Conservation (phyloP, 2,888 invertebrate genomes). For the Mycalesis mineus region DNA sequence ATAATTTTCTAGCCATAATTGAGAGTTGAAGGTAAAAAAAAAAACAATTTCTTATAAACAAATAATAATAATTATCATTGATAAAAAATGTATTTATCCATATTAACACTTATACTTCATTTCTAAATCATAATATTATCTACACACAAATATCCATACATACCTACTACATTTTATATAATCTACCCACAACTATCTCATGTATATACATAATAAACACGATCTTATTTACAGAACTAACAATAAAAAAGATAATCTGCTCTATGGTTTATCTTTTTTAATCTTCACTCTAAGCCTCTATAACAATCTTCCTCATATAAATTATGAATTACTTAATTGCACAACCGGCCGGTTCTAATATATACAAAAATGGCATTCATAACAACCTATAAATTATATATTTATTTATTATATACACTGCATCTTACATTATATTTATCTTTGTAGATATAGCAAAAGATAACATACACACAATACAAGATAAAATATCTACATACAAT, state of each 20-base stretch:
- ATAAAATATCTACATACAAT: too few relatives aligned
- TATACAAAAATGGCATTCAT: constrained; percentile 26
- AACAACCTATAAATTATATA: background rate
- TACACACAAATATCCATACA: background rate
- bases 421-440: background rate
- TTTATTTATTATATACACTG: constrained; percentile 3
- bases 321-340: constrained; percentile 47
- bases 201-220: too few relatives aligned
- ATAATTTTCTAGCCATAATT: too few relatives aligned
- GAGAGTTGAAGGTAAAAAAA: too few relatives aligned
- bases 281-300: background rate
- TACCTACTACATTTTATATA: background rate
- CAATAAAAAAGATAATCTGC: too few relatives aligned
- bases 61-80: too few relatives aligned
- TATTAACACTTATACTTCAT: too few relatives aligned
- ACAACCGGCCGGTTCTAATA: constrained; percentile 69
- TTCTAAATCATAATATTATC: background rate
- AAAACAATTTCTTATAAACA: too few relatives aligned
- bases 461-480: background rate
- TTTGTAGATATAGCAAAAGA: background rate
- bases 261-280: too few relatives aligned
- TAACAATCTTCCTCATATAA: constrained; percentile 8
- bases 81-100: too few relatives aligned
- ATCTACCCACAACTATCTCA: too few relatives aligned
- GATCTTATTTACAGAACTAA: too few relatives aligned